These are phyloP conservation scores for Hemistola chrysoprasaria DNA, from an alignment of 2,888 invertebrate species.

Conservation along the genomic window DNA sequence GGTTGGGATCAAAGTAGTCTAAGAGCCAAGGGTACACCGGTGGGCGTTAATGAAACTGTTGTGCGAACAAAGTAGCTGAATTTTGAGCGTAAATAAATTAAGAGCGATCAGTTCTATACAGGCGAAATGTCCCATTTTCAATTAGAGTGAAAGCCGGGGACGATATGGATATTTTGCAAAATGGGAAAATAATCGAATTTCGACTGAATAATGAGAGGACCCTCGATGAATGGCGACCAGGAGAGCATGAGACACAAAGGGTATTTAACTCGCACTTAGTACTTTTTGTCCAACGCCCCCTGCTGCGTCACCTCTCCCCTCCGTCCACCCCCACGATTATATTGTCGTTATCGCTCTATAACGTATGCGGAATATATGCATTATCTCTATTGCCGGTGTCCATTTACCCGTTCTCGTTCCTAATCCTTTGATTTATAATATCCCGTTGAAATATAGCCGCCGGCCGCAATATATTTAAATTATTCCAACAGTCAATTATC, in stretches of 20 bases:
- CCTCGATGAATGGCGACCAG: conserved; percentile 70
- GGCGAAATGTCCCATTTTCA: conserved; percentile 67
- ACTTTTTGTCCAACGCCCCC: conserved; percentile 70
- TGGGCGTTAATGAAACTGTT: conserved; percentile 33
- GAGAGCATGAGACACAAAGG: conserved; percentile 72
- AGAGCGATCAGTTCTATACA: conserved; percentile 55
- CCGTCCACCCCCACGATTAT: conserved; percentile 62
- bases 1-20: neutral
- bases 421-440: conserved; percentile 82
- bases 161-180: conserved; percentile 80
- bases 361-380: conserved; percentile 78
- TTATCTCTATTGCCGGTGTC: conserved; percentile 75
- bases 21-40: neutral
- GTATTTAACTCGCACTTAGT: conserved; percentile 81
- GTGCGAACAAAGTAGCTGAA: conserved; percentile 37
- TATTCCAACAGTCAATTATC: conserved; percentile 79
- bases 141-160: conserved; percentile 77
- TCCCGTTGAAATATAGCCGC: conserved; percentile 69
- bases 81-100: conserved; percentile 59
- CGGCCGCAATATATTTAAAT: conserved; percentile 77
- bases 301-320: conserved; percentile 42
- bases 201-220: conserved; percentile 79
- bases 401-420: conserved; percentile 65
- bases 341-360: conserved; percentile 76
- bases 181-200: conserved; percentile 82